Evolutionary conservation across 2,113 vertebrate genomes (phyloP).

Genomic region (Apteryx owenii): DNA sequence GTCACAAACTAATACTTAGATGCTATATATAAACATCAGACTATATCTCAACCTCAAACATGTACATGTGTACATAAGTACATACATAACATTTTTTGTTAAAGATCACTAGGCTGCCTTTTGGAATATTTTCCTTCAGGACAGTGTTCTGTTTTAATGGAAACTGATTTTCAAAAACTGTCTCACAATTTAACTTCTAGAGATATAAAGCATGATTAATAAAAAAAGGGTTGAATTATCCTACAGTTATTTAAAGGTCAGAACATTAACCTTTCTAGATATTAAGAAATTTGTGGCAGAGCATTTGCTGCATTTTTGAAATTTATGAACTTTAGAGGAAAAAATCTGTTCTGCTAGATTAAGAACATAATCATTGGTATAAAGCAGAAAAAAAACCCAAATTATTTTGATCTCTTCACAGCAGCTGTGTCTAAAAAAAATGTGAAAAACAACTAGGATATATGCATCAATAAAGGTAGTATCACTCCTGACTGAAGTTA

Average conservation of each 20-base stretch:
- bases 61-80: not conserved
- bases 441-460: not conserved
- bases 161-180: not conserved
- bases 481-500: not conserved
- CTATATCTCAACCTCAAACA: not conserved
- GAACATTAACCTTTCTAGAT: not conserved
- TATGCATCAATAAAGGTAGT: not conserved
- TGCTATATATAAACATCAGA: not conserved
- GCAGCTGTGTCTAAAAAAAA: not conserved
- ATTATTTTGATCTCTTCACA: not conserved
- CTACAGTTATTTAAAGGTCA: not conserved
- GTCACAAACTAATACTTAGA: not conserved
- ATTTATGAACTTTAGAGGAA: not conserved
- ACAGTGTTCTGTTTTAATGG: not conserved
- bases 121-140: not conserved
- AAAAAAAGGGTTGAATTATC: not conserved
- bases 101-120: not conserved
- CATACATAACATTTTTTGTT: not conserved
- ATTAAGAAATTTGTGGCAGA: not conserved
- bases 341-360: not conserved
- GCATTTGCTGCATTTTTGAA: not conserved
- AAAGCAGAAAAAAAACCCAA: not conserved
- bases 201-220: not conserved
- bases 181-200: not conserved
- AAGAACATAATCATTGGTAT: not conserved